Evolutionary conservation across 1,140 invertebrate species (phyloP).

Genomic region (Nylanderia fulva): DNA sequence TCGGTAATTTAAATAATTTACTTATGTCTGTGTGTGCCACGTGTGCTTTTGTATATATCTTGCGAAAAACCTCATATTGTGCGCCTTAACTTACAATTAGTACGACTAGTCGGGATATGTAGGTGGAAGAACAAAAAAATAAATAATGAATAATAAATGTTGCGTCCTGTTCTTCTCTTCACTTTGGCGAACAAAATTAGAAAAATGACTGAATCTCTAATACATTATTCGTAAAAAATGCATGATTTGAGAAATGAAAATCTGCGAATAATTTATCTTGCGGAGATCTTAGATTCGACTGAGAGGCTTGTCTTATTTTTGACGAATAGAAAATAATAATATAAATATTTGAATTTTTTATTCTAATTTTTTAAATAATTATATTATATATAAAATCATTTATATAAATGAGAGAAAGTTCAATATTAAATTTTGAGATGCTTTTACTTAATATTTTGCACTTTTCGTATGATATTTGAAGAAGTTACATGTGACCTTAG

Average conservation of each 20-base stretch:
- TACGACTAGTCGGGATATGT: not conserved
- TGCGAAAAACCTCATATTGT: not conserved
- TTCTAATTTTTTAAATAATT: not conserved
- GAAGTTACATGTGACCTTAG: not conserved
- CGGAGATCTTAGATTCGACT: not conserved
- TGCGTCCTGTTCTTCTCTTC: not conserved
- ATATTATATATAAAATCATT: too few relatives aligned
- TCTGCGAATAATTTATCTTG: not conserved
- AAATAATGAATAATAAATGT: not conserved
- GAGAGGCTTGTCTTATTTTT: not conserved
- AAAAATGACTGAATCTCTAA: not conserved
- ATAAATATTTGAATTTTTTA: not conserved
- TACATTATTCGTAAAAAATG: not conserved
- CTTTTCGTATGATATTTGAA: not conserved
- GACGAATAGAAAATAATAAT: not conserved
- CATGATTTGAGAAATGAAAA: not conserved
- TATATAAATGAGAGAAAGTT: too few relatives aligned
- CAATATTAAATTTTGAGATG: not conserved
- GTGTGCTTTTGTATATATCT: not conserved
- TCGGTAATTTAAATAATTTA: conserved; percentile 36
- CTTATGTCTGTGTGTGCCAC: not conserved
- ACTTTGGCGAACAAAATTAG: not conserved
- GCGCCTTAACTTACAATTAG: not conserved
- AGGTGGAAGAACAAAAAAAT: not conserved
- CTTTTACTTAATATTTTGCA: not conserved